phyloP scores from a whole-genome alignment of 2,113 vertebrate species.

The Orientallactaga bullata region DNA sequence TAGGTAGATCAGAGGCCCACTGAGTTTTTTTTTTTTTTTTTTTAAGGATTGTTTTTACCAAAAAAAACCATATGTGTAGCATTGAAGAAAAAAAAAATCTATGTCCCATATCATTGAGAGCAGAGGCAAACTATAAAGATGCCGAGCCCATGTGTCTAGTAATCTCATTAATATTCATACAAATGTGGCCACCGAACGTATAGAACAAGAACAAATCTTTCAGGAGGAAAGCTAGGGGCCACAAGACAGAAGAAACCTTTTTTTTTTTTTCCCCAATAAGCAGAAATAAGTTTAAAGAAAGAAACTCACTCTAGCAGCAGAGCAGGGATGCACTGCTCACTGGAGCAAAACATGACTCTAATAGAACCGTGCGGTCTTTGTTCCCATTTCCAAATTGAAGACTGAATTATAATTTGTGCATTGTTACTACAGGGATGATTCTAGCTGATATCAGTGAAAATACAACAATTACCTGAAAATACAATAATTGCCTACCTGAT shows the following conservation, averaged over 20 bases:
- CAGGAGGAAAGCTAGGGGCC: background rate
- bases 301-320: background rate
- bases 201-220: background rate
- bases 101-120: background rate
- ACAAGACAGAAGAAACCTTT: background rate
- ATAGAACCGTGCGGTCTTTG: background rate
- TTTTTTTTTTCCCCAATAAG: background rate
- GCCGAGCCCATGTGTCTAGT: background rate
- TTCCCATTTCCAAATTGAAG: background rate
- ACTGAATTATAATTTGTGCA: background rate
- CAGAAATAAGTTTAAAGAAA: slow-evolving; percentile 13
- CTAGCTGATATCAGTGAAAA: background rate
- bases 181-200: background rate
- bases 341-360: background rate
- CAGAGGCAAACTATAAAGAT: background rate
- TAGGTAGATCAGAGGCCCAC: background rate
- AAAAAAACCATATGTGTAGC: background rate
- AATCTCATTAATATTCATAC: slow-evolving; percentile 35
- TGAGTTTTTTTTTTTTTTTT: too few relatives aligned
- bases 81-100: slow-evolving; percentile 36
- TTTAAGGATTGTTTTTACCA: background rate
- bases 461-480: too few relatives aligned
- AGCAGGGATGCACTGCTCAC: background rate
- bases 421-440: background rate
- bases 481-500: background rate